These are phyloP conservation scores for Arvicanthis niloticus DNA, from an alignment of 2,113 vertebrate species.

Conservation along the genomic window DNA sequence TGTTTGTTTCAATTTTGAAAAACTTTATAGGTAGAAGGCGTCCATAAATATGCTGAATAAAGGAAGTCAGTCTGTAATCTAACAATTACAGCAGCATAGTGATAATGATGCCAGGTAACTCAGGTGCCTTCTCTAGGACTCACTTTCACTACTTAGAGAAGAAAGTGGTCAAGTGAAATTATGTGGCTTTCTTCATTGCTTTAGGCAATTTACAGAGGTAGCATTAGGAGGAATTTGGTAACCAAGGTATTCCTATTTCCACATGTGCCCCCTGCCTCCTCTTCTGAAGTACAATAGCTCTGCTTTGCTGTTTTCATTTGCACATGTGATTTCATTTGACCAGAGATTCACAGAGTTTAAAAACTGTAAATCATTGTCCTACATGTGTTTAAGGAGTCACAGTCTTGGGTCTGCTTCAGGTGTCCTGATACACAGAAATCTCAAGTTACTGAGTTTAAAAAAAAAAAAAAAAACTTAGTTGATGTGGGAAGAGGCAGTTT, in stretches of 20 bases:
- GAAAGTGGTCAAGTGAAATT: not conserved
- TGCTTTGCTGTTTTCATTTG: conserved; percentile 25
- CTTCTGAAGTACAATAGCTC: not conserved
- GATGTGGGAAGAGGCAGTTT: not conserved
- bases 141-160: conserved; percentile 43
- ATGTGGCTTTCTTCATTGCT: not conserved
- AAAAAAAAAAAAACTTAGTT: not conserved
- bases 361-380: not conserved
- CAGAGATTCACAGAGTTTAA: not conserved
- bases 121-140: not conserved
- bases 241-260: not conserved
- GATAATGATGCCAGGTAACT: not conserved
- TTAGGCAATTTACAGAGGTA: not conserved
- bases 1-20: not conserved
- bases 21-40: not conserved
- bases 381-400: not conserved
- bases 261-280: fast-evolving
- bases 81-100: not conserved
- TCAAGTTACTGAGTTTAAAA: not conserved
- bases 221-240: conserved; percentile 23
- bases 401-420: not conserved
- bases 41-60: not conserved
- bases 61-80: not conserved
- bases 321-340: not conserved
- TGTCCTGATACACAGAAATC: not conserved